Percentiles rank a stretch among this genome's conserved stretches.
Conservation (phyloP, 2,888 invertebrate species). For the Lepidochrysops patricia region DNA sequence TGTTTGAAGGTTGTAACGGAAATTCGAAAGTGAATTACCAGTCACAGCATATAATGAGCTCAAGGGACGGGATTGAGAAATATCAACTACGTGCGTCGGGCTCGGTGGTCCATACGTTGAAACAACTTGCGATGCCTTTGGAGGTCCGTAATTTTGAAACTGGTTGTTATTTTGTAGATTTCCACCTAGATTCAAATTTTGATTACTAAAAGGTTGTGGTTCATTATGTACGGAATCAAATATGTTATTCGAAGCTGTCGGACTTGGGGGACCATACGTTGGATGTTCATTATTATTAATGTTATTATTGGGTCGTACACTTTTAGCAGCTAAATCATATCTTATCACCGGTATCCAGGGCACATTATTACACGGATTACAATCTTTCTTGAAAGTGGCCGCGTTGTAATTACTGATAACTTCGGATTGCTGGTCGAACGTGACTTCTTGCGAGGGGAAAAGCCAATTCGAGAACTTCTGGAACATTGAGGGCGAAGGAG, state of each 20-base stretch:
- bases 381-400: conserved; percentile 70
- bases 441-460: conserved; percentile 67
- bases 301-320: conserved; percentile 38
- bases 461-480: conserved; percentile 77
- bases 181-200: conserved; percentile 31
- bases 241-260: conserved; percentile 42
- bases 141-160: conserved; percentile 47
- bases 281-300: conserved; percentile 27
- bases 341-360: conserved; percentile 86
- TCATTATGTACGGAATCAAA: conserved; percentile 38
- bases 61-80: conserved; percentile 47
- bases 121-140: conserved; percentile 33
- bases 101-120: conserved; percentile 46
- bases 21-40: conserved; percentile 30
- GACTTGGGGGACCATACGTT: conserved; percentile 60
- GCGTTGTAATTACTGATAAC: conserved; percentile 35
- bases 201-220: conserved; percentile 39
- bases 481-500: conserved; percentile 69
- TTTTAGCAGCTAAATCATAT: conserved; percentile 58
- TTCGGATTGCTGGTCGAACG: conserved; percentile 34
- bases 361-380: conserved; percentile 84
- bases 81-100: conserved; percentile 45
- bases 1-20: conserved; percentile 27
- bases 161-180: conserved; percentile 38
- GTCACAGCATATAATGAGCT: conserved; percentile 44